phyloP scores from a whole-genome alignment of 2,888 invertebrate species.

The Drosophila infuscata region DNA sequence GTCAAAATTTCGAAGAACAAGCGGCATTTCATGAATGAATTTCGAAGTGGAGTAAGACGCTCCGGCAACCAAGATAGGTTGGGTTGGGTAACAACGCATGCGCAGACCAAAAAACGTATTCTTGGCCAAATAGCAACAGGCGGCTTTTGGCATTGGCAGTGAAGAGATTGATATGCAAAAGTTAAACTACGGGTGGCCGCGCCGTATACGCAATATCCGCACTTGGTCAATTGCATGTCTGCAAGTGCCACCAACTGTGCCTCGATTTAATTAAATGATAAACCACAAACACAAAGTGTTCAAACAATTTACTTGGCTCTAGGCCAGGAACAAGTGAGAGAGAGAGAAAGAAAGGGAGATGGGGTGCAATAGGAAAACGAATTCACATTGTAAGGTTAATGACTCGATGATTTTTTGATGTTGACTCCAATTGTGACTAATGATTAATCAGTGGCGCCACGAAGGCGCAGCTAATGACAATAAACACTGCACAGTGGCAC shows the following conservation, averaged over 20 bases:
- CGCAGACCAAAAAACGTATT: slow-evolving; percentile 12
- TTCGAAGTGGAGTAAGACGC: slow-evolving; percentile 34
- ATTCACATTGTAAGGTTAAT: slow-evolving; percentile 7
- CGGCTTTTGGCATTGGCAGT: slow-evolving; percentile 36
- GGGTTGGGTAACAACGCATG: slow-evolving; percentile 26
- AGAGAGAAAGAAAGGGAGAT: not conserved
- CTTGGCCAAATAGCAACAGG: slow-evolving; percentile 46
- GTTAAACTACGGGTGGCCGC: slow-evolving; percentile 12
- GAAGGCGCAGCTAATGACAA: slow-evolving; percentile 22
- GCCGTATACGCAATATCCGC: slow-evolving; percentile 46
- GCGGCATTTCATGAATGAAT: slow-evolving; percentile 64
- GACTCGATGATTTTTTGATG: slow-evolving; percentile 18
- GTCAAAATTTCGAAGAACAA: slow-evolving; percentile 44
- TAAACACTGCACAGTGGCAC: not conserved
- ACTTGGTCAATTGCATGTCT: not conserved
- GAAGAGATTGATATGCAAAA: slow-evolving; percentile 1
- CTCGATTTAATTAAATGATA: slow-evolving; percentile 33
- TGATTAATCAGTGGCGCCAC: slow-evolving; percentile 34
- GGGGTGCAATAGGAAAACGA: slow-evolving; percentile 4
- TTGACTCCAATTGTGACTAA: slow-evolving; percentile 16
- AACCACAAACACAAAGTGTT: slow-evolving; percentile 10
- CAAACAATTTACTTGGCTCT: slow-evolving; percentile 11
- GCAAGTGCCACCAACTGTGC: slow-evolving; percentile 14
- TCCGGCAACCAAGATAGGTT: not conserved
- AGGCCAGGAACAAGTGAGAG: not conserved